Evolutionary conservation across 2,888 invertebrate species (phyloP), one percentile per base, ranked within the genome.

Genomic region (Pycnomerus fuliginosus): DNA sequence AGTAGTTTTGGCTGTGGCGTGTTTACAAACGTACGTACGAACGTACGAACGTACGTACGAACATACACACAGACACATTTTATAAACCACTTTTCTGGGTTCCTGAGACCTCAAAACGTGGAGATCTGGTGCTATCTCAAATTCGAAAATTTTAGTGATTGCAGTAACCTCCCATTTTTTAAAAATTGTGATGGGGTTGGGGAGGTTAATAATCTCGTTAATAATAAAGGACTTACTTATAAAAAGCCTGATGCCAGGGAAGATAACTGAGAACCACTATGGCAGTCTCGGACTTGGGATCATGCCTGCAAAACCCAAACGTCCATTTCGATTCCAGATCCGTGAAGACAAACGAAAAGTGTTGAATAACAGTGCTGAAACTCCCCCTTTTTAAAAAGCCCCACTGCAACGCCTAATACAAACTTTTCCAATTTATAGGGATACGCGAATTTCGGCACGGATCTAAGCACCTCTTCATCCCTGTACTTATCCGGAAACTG

Each of bases 191-290:
- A n/a, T n/a, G n/a, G n/a, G n/a, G n/a, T n/a, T n/a, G n/a, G n/a
- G n/a, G n/a, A n/a, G 20, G 4, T 20, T 20, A 20, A 20, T 4
- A 20, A 5, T 20, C 20, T 8, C 4, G 8, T 20, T 20, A 4
- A 25, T 25, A 25, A 25, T 10, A 4, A 7, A 25, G 11, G 63
- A 78, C 82, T 76, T 74, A 87, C 87, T 85, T 90, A 77, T 90
- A 93, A 77, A 98, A 97, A 64, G 88, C 87, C 74, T 95, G 94
- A 70, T 95, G 95, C 96, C 96, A 98, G 58, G 96, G 96, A 64
- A 97, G 78, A 70, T 87, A 90, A 65, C 96, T 96, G 56, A 89
- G 76, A 55, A 92, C 73, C 30, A 92, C 86, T 68, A 91, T 75
- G 45, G 94, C 90, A 12, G 90, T 88, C 67, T 90, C 85, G 14